Conservation (phyloP, 53 echinoderm and acorn worm genomes). For the Echinometra lucunter region DNA sequence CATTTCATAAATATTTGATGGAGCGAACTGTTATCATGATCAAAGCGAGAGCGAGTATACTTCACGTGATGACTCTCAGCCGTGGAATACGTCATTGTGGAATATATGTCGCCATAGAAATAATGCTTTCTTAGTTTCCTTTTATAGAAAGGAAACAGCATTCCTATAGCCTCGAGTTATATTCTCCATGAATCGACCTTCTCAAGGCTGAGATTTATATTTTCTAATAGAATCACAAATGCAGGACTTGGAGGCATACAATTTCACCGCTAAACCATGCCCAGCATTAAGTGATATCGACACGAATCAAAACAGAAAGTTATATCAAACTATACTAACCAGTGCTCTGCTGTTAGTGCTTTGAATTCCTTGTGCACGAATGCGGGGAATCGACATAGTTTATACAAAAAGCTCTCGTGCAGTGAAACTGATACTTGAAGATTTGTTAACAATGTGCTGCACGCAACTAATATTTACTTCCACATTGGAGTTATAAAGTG, state of each 20-base stretch:
- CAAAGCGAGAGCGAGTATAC: neutral
- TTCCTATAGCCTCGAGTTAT: no score
- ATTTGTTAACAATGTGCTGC: neutral
- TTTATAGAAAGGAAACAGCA: no score
- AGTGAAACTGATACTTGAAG: neutral
- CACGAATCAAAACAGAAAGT: neutral
- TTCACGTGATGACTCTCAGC: neutral
- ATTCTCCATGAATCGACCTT: no score
- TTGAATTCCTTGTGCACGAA: neutral
- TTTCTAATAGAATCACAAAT: neutral
- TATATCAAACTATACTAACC: neutral
- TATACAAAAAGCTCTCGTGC: neutral
- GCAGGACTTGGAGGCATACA: neutral
- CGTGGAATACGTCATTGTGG: neutral
- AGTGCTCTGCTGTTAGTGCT: neutral
- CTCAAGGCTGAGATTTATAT: neutral
- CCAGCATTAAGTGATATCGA: neutral
- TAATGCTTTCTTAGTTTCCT: neutral
- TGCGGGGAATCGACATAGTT: neutral
- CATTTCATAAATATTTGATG: no score
- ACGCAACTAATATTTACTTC: neutral
- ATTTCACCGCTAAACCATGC: no score
- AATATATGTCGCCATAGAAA: neutral
- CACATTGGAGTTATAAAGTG: no score
- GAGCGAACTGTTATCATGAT: no score